Base-by-base conservation (phyloP, 2,888 invertebrate species). In the Meliscaeva auricollis region DNA sequence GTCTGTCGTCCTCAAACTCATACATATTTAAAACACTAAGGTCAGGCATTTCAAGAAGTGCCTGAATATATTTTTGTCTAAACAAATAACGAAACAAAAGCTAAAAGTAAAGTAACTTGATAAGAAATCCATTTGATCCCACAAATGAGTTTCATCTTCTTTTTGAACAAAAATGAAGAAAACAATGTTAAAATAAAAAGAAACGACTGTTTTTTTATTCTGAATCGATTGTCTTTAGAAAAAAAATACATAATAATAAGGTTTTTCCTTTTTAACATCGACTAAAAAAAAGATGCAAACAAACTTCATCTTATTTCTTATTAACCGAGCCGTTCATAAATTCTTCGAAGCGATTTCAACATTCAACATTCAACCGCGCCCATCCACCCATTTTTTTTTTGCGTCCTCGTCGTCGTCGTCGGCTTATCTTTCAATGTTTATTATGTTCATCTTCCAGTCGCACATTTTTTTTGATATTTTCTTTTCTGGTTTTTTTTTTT, bases 201-300 rank as follows among this genome's bases (percentile, higher is more conserved):
- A 2, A 66, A 66, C 9, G 66, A 66, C 48, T 76, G 6, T 35
- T 38, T 38, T 9, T 38, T 9, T 9, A 38, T 74, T 64, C 66
- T 73, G n/a, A 64, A 64, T 64, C 78, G 69, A 73, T 82, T 73
- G 66, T 58, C 54, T 69, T 60, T n/a, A n/a, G 73, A 62, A 82
- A 68, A 72, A 26, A 26, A 26, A 26, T 26, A 3, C 68, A 68
- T 52, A 68, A 82, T 82, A 78, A 82, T 62, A 77, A 77, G 82
- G 62, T 77, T 78, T 77, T 68, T 13, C 50, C 54, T 20, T 68
- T 56, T 68, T 68, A 76, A 72, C 68, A 72, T 66, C 41, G 66
- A 70, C n/a, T n/a, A 17, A 64, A 44, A 62, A 46, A 62, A 56
- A 66, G 22, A 75, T 82, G 58, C 66, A 82, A 82, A 82, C 77